Percentiles rank a stretch among this genome's conserved stretches.
Evolutionary conservation across 2,113 vertebrate species (phyloP).

Genomic region (Microcebus murinus): DNA sequence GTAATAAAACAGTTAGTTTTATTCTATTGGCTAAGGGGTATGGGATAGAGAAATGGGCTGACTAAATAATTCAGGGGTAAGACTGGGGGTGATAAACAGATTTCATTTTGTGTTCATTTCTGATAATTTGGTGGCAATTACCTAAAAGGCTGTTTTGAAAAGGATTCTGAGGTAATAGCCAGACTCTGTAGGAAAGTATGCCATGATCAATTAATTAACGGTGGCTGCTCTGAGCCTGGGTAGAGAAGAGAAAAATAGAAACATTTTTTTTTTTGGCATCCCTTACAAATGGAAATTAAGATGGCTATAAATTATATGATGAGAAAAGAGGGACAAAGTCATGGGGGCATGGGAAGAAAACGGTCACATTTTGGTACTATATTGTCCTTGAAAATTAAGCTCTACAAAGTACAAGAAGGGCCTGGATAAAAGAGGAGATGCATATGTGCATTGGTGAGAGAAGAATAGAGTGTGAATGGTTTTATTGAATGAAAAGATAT

Average conservation of each 20-base stretch:
- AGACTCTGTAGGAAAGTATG: neutral
- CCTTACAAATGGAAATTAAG: neutral
- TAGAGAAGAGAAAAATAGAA: neutral
- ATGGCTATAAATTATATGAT: neutral
- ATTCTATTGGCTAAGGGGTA: neutral
- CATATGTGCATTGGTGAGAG: neutral
- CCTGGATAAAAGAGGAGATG: neutral
- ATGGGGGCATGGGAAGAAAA: neutral
- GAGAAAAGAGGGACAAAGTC: neutral
- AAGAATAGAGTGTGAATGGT: neutral
- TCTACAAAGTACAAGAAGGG: neutral
- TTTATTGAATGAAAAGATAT: neutral
- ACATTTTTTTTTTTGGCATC: neutral
- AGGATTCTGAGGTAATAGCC: neutral
- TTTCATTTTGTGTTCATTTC: neutral
- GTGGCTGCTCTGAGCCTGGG: neutral
- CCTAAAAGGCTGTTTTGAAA: neutral
- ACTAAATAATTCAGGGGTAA: neutral
- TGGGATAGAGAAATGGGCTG: neutral
- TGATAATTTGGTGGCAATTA: neutral
- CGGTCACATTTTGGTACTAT: neutral
- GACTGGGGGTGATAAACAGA: neutral
- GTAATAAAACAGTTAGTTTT: neutral
- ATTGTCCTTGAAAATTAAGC: neutral
- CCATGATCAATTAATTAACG: neutral